Conservation (phyloP, 2,797 vertebrate species). For the Sebastes cheni region DNA sequence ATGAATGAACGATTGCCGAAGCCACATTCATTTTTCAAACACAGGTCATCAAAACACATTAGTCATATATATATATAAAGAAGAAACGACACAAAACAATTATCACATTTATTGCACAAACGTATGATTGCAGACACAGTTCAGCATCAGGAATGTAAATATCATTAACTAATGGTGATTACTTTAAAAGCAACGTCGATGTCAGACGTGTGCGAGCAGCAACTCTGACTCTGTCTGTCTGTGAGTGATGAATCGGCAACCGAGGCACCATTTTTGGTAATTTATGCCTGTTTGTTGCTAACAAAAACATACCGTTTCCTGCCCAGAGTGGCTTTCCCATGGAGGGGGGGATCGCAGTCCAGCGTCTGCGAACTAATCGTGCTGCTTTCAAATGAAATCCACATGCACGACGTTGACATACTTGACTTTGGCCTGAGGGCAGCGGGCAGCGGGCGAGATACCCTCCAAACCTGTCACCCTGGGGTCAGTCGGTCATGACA, state of each 20-base stretch:
- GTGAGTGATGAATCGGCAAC: constrained; percentile 58
- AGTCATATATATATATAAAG: constrained; percentile 17
- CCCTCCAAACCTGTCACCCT: constrained; percentile 68
- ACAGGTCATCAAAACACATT: constrained; percentile 1
- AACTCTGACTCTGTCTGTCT: constrained; percentile 28
- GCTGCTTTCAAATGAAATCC: constrained; percentile 75
- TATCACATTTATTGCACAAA: constrained; percentile 73
- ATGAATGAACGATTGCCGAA: background rate
- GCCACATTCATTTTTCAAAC: background rate
- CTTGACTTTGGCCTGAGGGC: constrained; percentile 65
- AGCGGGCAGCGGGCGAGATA: constrained; percentile 46
- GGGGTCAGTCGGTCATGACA: constrained; percentile 70
- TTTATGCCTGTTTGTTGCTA: constrained; percentile 71
- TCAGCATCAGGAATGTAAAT: constrained; percentile 55
- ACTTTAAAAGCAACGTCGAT: constrained; percentile 29
- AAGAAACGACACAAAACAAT: constrained; percentile 71
- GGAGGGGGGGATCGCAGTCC: constrained; percentile 26
- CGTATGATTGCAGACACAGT: constrained; percentile 22
- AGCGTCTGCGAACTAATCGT: constrained; percentile 62
- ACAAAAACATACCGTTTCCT: constrained; percentile 76
- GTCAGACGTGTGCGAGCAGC: constrained; percentile 23
- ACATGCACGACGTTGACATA: constrained; percentile 72
- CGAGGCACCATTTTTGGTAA: constrained; percentile 56
- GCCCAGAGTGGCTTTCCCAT: constrained; percentile 56
- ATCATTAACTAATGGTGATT: constrained; percentile 61